Conservation (phyloP, 2,888 invertebrate species). For the Lacanobia wlatinum region DNA sequence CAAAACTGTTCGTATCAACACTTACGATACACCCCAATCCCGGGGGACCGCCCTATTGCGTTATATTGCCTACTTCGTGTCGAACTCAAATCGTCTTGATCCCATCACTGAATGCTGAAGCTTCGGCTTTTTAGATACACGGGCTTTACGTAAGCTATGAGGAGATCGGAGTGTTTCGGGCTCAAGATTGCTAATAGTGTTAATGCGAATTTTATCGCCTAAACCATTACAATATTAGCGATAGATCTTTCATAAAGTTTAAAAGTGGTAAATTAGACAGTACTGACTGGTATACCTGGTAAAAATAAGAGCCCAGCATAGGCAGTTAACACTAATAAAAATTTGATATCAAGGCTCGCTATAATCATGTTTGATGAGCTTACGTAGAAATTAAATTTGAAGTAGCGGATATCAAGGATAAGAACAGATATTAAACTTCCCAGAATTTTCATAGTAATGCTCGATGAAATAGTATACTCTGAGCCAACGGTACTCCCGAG, state of each 20-base stretch:
- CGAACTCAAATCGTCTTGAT: constrained; percentile 77
- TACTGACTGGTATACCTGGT: too few relatives aligned
- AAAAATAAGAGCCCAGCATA: not conserved
- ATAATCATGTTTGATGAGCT: not conserved
- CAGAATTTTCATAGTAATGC: constrained; percentile 19
- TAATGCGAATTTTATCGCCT: not conserved
- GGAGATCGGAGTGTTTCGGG: constrained; percentile 21
- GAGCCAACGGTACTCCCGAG: constrained; percentile 20
- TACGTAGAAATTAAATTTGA: not conserved
- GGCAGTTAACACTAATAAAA: not conserved
- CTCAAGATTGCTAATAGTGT: constrained; percentile 35
- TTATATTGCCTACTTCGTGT: constrained; percentile 75
- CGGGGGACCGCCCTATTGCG: constrained; percentile 75
- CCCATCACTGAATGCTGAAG: constrained; percentile 63
- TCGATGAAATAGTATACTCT: constrained; percentile 30
- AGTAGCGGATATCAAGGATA: not conserved
- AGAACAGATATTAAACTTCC: constrained; percentile 30
- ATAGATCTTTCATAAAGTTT: not conserved
- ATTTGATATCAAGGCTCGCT: not conserved
- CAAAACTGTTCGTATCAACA: constrained; percentile 80
- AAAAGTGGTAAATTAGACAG: not conserved
- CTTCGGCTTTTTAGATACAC: constrained; percentile 54
- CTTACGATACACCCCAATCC: constrained; percentile 80
- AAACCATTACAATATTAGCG: not conserved
- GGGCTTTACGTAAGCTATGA: constrained; percentile 47